Base-by-base conservation (phyloP, 2,797 vertebrate species). In the Anguilla anguilla region DNA sequence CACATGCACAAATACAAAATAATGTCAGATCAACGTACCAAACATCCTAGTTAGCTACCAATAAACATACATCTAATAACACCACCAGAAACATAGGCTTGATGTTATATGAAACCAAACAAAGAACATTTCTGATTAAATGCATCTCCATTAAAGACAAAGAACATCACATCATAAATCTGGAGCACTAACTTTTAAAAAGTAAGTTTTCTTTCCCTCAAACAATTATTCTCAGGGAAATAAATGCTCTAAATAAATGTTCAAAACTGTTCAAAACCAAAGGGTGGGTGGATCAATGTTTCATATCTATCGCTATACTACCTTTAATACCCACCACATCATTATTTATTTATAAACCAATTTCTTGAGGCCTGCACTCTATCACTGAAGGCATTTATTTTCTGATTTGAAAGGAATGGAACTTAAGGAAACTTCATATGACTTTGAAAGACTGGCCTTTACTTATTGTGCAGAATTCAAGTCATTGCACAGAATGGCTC, bases 331-430 rank as follows among this genome's bases (percentile, higher is more conserved):
- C 28, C 53, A 84, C 28, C 28, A 84, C 53, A 84, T 39, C 55
- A 84, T 84, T 57, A 84, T 35, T 84, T 84, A 84, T 84, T 84
- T 59, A 84, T 53, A 59, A 55, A 61, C 51, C 53, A 39, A 57
- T 84, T 61, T 61, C 31, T 84, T 59, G 57, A 31, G 31, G 17
- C 35, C 79, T 82, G 79, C 79, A 82, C 51, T 59, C 15, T 19
- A 19, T 84, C 83, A 57, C 25, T 17, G 35, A 35, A 84, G 25
- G 57, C 28, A 35, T 84, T 83, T 43, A 43, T 83, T 53, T 55
- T 55, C 82, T 15, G n/a, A 77, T 4, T 46, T 46, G 39, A 81
- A 81, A 46, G 15, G 39, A 17, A 35, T 22, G 39, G 19, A 81
- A 81, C 77, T 46, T 46, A 43, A 35, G 77, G 39, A 22, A 81